These are phyloP conservation scores for Setipinna tenuifilis DNA, from an alignment of 2,797 vertebrate species.

Conservation along the genomic window DNA sequence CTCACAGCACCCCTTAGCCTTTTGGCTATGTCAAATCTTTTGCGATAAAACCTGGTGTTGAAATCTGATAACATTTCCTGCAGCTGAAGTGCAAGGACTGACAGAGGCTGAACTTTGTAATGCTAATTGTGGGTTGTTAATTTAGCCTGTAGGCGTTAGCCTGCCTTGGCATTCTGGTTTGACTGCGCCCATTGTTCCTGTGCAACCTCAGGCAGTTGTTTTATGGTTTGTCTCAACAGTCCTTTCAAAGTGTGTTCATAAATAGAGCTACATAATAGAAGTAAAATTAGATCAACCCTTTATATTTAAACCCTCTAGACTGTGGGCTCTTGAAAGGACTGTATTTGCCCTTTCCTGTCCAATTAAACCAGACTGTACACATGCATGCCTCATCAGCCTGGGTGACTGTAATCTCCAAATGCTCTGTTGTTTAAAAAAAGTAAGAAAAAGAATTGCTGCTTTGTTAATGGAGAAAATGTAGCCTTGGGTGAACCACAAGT, in stretches of 20 bases:
- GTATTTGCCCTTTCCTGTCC: constrained; percentile 33
- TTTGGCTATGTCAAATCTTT: neutral
- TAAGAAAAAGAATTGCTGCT: neutral
- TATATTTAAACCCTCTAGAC: constrained; percentile 58
- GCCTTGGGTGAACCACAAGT: neutral
- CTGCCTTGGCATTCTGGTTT: too few relatives aligned
- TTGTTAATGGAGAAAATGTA: neutral
- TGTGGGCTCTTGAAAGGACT: constrained; percentile 43
- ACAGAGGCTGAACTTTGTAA: constrained; percentile 26
- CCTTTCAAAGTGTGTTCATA: constrained; percentile 53
- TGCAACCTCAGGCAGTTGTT: constrained; percentile 34
- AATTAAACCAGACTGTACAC: neutral
- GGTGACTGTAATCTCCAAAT: constrained; percentile 43
- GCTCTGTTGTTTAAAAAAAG: constrained; percentile 41
- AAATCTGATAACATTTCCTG: constrained; percentile 4
- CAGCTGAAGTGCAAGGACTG: neutral
- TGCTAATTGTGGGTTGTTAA: neutral
- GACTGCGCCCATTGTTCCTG: neutral
- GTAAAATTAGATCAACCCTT: constrained; percentile 60
- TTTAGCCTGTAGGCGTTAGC: neutral
- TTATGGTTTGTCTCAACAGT: constrained; percentile 44
- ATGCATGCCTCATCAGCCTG: constrained; percentile 9
- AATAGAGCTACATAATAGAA: constrained; percentile 36
- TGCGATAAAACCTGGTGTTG: neutral
- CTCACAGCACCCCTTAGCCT: neutral